These are phyloP conservation scores for Hirtodrosophila duncani DNA, from an alignment of 2,888 invertebrate species.

Conservation along the genomic window DNA sequence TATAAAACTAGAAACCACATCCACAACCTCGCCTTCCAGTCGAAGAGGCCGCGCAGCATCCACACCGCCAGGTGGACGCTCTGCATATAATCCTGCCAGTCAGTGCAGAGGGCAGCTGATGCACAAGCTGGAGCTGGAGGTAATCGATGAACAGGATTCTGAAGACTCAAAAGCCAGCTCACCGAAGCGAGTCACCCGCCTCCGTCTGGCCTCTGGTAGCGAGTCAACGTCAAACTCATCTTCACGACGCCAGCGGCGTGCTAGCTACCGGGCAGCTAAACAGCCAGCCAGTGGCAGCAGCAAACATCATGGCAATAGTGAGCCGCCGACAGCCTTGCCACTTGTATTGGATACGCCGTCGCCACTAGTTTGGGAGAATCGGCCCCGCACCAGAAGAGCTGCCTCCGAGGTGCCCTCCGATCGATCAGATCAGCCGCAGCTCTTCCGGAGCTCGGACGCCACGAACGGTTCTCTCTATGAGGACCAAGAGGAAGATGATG, in stretches of 20 bases:
- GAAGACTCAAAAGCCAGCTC: not conserved
- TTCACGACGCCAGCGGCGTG: not conserved
- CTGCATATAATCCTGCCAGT: too few species aligned
- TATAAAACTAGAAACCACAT: too few species aligned
- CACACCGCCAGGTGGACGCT: slow-evolving; percentile 1
- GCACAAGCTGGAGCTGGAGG: slow-evolving; percentile 4
- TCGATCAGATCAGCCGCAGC: not conserved
- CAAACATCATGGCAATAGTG: slow-evolving; percentile 18
- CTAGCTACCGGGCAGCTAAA: slow-evolving; percentile 1
- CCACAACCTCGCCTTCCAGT: not conserved
- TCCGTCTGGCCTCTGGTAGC: too few species aligned
- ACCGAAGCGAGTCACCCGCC: slow-evolving; percentile 5
- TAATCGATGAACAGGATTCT: slow-evolving; percentile 17
- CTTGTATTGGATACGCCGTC: not conserved
- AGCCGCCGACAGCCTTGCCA: slow-evolving; percentile 3
- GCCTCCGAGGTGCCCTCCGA: not conserved
- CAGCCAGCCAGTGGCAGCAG: not conserved
- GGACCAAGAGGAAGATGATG: slow-evolving; percentile 38
- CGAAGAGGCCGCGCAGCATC: not conserved
- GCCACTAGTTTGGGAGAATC: too few species aligned
- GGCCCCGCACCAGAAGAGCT: not conserved
- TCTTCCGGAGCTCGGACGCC: not conserved
- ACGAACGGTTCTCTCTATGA: too few species aligned
- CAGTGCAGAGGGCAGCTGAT: not conserved
- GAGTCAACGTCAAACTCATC: too few species aligned